Evolutionary conservation across 2,797 vertebrate genomes (phyloP), one percentile per base, ranked within the genome.

Genomic region (Leptoclinus maculatus): DNA sequence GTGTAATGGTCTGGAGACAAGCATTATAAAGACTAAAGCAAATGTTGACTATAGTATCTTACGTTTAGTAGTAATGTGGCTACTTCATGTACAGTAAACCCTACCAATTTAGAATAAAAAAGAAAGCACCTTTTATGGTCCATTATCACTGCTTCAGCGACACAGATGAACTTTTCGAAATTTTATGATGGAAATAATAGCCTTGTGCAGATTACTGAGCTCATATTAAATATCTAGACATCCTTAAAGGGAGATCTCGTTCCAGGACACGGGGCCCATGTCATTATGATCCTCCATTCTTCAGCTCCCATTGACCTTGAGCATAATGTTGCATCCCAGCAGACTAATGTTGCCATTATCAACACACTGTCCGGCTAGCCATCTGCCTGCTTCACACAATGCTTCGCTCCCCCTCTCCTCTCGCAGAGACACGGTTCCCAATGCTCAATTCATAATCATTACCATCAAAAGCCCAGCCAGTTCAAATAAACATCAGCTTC

Each of bases 341-440:
- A 93, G 91, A 93, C 91, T 93, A 92, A 93, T 93, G 92, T 83
- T 82, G 86, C 90, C 87, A 91, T 94, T 94, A 94, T 89, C 86
- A 84, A 88, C 89, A 87, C 81, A 69, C 86, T 90, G 91, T 88
- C 91, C 85, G 16, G 82, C 88, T 89, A 89, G 87, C 92, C 94
- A 93, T 93, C 93, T 95, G 94, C 93, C 91, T 83, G 88, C 83
- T 82, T 68, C 84, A 38, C 83, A 75, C 84, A 72, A 58, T 41
- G 64, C 83, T 82, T 66, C 66, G 2, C 89, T 53, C 66, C 74
- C 76, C 67, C 62, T 67, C 66, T 63, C 65, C 80, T 59, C 74
- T 78, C 66, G 2, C 83, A 66, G 78, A 89, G 79, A 83, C 29
- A 32, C 64, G 1, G 74, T 27, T 91, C 89, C 91, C 88, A 65